Evolutionary conservation across 23 tunicate species (phyloP), one percentile per base, ranked within the genome.

Genomic region (Diplosoma virens): DNA sequence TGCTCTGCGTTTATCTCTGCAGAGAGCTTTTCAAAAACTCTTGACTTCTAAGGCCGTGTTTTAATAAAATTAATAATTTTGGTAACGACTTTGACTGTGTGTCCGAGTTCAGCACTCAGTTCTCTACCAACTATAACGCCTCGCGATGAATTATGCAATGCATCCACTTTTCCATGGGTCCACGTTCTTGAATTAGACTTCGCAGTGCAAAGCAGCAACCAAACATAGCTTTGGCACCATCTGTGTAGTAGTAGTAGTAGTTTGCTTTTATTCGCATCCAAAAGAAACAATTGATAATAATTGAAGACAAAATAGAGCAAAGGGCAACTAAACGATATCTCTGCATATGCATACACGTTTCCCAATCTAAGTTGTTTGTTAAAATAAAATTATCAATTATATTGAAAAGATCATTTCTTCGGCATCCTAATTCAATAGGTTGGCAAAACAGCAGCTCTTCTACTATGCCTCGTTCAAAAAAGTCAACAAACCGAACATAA

Each of bases 361-460:
- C 30, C 74, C 74, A 35, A 22, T 67, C 74, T 67, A 67, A 67
- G 24, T 67, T 33, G 58, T 73, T 78, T 55, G 36, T 59, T 29
- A 60, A 78, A 82, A 82, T 47, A 82, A 73, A 82, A 55, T 47
- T 58, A 58, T 58, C 75, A 27, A 58, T 52, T 55, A 55, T 70
- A 73, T 73, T 73, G 63, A 73, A 73, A 48, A 73, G 78, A 73
- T 73, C 78, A 73, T 28, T 73, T 24, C 78, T 63, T 73, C 78
- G 78, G 78, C 78, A 73, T 48, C 78, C 78, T 47, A 73, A 35
- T 27, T 73, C 78, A 73, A 73, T 73, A 73, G 63, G 78, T 52
- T 73, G 47, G 78, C 78, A 73, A 73, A 73, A 73, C 30, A 73
- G 25, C 63, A 73, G 78, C 78, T 73, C 78, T 73, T 73, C 78